phyloP scores from a whole-genome alignment of 64 coral and sea anemone genomes.

The Exaiptasia diaphana region DNA sequence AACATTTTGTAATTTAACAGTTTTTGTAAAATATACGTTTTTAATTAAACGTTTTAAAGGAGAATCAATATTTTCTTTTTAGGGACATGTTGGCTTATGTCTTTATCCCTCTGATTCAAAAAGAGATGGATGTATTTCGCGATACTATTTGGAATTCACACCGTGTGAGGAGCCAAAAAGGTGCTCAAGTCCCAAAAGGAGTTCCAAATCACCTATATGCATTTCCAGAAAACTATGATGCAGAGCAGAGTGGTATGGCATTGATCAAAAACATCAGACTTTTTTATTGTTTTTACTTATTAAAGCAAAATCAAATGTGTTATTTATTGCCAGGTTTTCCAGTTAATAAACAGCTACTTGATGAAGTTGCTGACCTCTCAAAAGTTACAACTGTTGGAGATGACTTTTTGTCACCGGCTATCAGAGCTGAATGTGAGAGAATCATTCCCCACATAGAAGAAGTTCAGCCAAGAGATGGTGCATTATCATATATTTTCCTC shows the following conservation, averaged over 20 bases:
- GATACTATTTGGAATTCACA: constrained; percentile 53
- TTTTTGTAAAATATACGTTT: no score
- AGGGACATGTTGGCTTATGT: constrained; percentile 29
- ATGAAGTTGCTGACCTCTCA: constrained; percentile 56
- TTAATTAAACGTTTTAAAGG: no score
- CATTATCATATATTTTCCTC: constrained; percentile 46
- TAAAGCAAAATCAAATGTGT: no score
- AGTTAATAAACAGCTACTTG: constrained; percentile 47
- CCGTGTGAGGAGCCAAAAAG: constrained; percentile 38
- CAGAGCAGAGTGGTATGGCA: constrained; percentile 45
- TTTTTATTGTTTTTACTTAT: not conserved
- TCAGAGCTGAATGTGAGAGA: constrained; percentile 60
- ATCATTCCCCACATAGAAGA: constrained; percentile 45
- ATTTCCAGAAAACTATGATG: constrained; percentile 52
- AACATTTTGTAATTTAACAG: no score
- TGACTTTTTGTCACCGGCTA: constrained; percentile 36
- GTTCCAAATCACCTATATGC: constrained; percentile 37
- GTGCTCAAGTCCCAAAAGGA: constrained; percentile 56
- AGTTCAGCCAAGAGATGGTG: constrained; percentile 42
- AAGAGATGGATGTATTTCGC: constrained; percentile 32
- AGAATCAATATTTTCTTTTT: no score
- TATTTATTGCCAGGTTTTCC: constrained; percentile 18
- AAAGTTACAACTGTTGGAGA: constrained; percentile 39
- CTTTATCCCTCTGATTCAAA: constrained; percentile 35
- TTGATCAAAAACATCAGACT: not conserved